Base-by-base conservation (phyloP, 2,797 vertebrate genomes). In the Zenarchopterus dispar region DNA sequence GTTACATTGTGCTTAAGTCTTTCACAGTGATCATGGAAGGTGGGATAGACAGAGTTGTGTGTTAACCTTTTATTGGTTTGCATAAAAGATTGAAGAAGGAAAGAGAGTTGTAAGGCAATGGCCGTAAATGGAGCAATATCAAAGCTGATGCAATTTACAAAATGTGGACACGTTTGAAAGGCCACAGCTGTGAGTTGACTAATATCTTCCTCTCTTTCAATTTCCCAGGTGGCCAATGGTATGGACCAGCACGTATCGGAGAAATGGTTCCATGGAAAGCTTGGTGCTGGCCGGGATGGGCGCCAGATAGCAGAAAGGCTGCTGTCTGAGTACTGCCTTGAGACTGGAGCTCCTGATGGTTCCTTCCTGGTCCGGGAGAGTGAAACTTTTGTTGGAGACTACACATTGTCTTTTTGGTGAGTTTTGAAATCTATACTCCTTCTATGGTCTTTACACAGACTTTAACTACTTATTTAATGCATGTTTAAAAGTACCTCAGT, bases 361-460 rank as follows among this genome's bases (percentile, higher is more conserved):
- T 98, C 98, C 69, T 99, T 99, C 91, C 93, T 99, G 0, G 98
- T 99, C 82, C 93, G 98, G 0, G 97, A 99, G 91, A 99, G 98
- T 10, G 97, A 99, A 93, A 99, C 97, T 15, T 99, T 98, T 6
- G 97, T 99, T 4, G 98, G 98, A 46, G 97, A 99, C 91, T 99
- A 99, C 90, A 99, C 97, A 0, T 92, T 99, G 19, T 99, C 98
- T n/a, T 99, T 99, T 93, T 99, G 98, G 98, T 99, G 92, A 5
- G 41, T 13, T 52, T 49, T 46, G 2, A 6, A 8, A 16, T 54
- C 8, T 33, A 1, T 3, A 18, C 16, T 2, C 10, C 4, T 23
- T 41, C 0, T 5, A 3, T 2, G 8, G 1, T 8, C 24, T 42
- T 62, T 16, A 15, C 15, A 26, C 10, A 48, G 7, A 7, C 17